Conservation (phyloP, 2,888 invertebrate species). For the Ptychoptera albimana region DNA sequence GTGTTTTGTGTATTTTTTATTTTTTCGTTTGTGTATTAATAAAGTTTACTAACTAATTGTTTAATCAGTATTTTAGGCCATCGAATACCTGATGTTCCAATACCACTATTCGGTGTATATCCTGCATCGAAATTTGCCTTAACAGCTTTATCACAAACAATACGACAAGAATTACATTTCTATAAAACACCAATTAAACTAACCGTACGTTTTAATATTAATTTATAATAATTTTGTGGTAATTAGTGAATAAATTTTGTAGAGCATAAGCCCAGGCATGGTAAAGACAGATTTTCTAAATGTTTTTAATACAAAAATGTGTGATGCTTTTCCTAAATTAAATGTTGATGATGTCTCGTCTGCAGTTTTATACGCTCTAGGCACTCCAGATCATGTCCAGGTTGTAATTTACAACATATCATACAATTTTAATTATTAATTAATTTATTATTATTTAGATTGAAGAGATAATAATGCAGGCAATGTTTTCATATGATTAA, state of each 20-base stretch:
- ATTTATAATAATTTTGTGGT: neutral
- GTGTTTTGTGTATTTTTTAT: constrained; percentile 19
- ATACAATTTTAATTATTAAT: neutral
- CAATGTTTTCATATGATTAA: constrained; percentile 17
- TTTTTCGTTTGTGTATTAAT: constrained; percentile 10
- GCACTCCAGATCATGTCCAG: constrained; percentile 43
- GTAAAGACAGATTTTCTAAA: constrained; percentile 38
- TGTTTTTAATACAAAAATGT: constrained; percentile 22
- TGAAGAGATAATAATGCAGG: constrained; percentile 27
- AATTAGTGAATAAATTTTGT: constrained; percentile 8
- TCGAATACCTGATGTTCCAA: constrained; percentile 32
- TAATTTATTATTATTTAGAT: constrained; percentile 12
- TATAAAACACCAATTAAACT: constrained; percentile 31
- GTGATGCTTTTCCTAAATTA: constrained; percentile 30
- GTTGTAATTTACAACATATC: constrained; percentile 18
- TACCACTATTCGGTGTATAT: constrained; percentile 36
- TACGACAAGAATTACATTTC: constrained; percentile 37
- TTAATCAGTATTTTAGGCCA: constrained; percentile 30
- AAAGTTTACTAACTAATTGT: constrained; percentile 19
- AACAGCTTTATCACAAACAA: constrained; percentile 38
- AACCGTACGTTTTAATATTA: constrained; percentile 23
- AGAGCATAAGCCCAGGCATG: constrained; percentile 48
- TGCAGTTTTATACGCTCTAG: constrained; percentile 41
- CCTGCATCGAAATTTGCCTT: constrained; percentile 41
- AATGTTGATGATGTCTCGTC: constrained; percentile 43